Evolutionary conservation across 2,113 vertebrate species (phyloP).

Genomic region (Chionis minor): DNA sequence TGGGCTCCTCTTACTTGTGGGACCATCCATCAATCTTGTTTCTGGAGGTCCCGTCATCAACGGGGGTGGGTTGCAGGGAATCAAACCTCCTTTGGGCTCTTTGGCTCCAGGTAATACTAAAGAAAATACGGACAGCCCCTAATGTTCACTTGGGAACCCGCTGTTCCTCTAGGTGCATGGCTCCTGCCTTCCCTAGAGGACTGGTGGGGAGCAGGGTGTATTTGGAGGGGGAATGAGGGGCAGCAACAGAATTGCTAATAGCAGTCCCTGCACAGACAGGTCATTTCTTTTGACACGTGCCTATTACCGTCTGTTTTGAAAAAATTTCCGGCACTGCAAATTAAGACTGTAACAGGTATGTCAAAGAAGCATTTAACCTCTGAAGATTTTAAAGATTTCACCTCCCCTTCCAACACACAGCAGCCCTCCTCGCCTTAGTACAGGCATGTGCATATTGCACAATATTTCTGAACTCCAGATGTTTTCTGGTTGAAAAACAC

Average conservation of each 20-base stretch:
- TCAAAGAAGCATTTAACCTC: background rate
- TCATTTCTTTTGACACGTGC: background rate
- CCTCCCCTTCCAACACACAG: background rate
- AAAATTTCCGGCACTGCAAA: background rate
- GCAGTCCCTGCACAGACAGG: background rate
- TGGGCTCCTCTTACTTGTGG: background rate
- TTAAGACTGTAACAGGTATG: background rate
- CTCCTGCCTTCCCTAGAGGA: background rate
- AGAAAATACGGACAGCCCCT: background rate
- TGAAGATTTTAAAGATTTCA: background rate
- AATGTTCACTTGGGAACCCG: background rate
- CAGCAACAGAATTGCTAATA: background rate
- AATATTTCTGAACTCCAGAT: background rate
- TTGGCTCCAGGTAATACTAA: background rate
- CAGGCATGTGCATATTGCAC: background rate
- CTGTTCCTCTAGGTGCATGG: background rate
- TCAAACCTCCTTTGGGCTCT: background rate
- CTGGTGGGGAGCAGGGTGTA: rapidly evolving
- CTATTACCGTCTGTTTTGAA: background rate
- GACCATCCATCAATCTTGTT: rapidly evolving
- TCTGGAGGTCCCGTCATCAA: background rate
- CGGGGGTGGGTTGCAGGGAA: rapidly evolving
- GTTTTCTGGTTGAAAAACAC: background rate
- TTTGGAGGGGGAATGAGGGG: background rate
- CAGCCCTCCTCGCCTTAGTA: background rate